Base-by-base conservation (phyloP, 2,797 vertebrate species). In the Phoebastria nigripes region DNA sequence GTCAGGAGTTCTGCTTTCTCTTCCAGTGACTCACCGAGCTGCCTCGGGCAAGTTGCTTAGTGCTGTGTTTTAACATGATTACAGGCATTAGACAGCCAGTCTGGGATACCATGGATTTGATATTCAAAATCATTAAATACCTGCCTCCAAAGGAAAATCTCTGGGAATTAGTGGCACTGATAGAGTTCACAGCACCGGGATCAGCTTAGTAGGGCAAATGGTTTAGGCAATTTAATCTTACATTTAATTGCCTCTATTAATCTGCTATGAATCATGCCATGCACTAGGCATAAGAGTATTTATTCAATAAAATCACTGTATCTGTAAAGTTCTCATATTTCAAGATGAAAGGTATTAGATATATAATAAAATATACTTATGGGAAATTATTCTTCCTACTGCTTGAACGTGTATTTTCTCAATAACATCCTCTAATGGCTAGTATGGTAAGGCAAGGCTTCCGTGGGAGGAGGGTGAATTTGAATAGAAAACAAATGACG, bases 401-500 rank as follows among this genome's bases (percentile, higher is more conserved):
- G 71, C 84, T 46, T 35, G 49, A 84, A 54, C 0, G 3, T 25
- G 56, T 85, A 18, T 95, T 94, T 93, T 95, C 94, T 85, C 74
- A 46, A 6, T 21, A 79, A 84, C 80, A 65, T 89, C 76, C 55
- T 73, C 28, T 8, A 49, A 63, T 26, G 89, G 82, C 55, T 61
- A 66, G 31, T 0, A 59, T 59, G 73, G 89, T 70, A 87, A 82
- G 86, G 82, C 65, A 67, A 63, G 82, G 91, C 74, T 95, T 77
- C 92, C 9, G 91, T 92, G 93, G 93, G 94, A 87, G 95, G 94
- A 91, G 82, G 93, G 56, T 21, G 46, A 62, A 90, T 94, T 86
- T 93, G 94, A 96, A 96, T 95, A 93, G 93, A 96, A 96, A 96
- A 97, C 86, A 94, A 95, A 90, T 96, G 87, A 96, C 79, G 89